phyloP scores from a whole-genome alignment of 2,113 vertebrate genomes.

The Abramis brama region DNA sequence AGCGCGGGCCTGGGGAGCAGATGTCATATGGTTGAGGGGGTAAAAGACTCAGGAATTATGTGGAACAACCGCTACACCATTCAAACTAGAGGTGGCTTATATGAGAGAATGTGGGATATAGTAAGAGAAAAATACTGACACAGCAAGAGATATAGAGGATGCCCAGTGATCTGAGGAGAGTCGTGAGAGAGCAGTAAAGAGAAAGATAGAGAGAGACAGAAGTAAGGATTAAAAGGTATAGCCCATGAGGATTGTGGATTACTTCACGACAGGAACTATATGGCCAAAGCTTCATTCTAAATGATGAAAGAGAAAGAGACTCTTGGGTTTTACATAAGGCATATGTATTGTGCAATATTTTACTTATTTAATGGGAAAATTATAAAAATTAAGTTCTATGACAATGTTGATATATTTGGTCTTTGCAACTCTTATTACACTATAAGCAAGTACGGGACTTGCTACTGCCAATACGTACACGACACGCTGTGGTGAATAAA shows the following conservation, averaged over 20 bases:
- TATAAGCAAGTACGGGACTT: too few relatives aligned
- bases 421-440: too few relatives aligned
- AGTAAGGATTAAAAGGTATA: constrained; percentile 8
- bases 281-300: constrained; percentile 7
- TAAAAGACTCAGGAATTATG: constrained; percentile 75
- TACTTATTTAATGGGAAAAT: not conserved
- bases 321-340: not conserved
- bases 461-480: too few relatives aligned
- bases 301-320: constrained; percentile 7
- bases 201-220: not conserved
- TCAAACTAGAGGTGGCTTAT: constrained; percentile 47
- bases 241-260: constrained; percentile 30
- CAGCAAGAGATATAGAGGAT: not conserved
- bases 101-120: not conserved
- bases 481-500: too few relatives aligned
- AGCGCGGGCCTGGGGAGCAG: constrained; percentile 71
- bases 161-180: constrained; percentile 28
- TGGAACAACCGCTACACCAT: constrained; percentile 71
- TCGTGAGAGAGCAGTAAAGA: constrained; percentile 21
- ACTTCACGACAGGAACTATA: constrained; percentile 36
- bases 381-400: not conserved
- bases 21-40: constrained; percentile 77
- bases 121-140: not conserved
- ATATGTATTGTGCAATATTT: not conserved
- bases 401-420: too few relatives aligned